Evolutionary conservation across 2,113 vertebrate species (phyloP).

Genomic region (Solea senegalensis): DNA sequence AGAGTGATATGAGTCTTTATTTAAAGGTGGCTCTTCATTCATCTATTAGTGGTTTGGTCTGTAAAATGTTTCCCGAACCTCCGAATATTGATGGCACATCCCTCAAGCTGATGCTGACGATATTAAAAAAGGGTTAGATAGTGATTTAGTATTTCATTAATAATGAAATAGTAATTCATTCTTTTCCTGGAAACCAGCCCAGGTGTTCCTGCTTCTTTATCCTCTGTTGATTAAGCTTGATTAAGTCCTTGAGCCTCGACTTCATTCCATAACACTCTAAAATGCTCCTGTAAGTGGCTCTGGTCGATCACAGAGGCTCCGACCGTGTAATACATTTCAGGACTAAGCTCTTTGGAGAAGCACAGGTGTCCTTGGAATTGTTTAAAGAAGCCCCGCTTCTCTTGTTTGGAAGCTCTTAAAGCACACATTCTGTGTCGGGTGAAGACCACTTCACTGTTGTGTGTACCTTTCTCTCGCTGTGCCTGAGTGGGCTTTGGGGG

Average conservation of each 20-base stretch:
- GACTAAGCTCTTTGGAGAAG: constrained; percentile 21
- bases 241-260: neutral
- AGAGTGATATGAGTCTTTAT: no score
- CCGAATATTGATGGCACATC: no score
- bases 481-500: constrained; percentile 33
- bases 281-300: constrained; percentile 34
- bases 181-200: no score
- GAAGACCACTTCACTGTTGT: constrained; percentile 57
- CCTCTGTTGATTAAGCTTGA: no score
- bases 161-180: no score
- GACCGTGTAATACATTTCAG: constrained; percentile 28
- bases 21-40: no score
- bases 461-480: constrained; percentile 55
- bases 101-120: no score
- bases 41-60: no score
- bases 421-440: constrained; percentile 47
- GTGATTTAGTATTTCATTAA: no score
- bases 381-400: constrained; percentile 56
- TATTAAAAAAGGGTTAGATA: no score
- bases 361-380: constrained; percentile 53
- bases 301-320: constrained; percentile 28
- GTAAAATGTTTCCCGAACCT: no score
- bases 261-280: constrained; percentile 31
- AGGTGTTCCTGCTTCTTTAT: no score
- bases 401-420: constrained; percentile 56